Evolutionary conservation across 92 coral and sea anemone genomes (phyloP).

Genomic region (Epizoanthus fatuus): DNA sequence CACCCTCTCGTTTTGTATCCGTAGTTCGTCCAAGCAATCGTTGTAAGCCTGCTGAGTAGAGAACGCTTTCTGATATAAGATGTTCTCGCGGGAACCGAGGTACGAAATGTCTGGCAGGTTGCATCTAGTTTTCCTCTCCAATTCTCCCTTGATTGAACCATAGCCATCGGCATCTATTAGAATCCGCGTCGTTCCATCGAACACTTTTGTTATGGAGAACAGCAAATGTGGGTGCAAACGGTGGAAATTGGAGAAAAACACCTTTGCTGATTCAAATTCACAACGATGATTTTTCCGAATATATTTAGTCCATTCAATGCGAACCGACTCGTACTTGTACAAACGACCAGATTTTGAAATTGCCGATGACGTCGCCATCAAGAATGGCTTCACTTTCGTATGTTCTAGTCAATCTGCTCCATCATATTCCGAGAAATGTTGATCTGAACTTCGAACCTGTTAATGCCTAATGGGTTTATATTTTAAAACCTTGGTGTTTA

Average conservation of each 20-base stretch:
- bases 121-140: constrained; percentile 44
- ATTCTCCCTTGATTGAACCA: constrained; percentile 55
- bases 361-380: not conserved
- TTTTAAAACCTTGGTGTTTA: no score
- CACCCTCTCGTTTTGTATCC: constrained; percentile 30
- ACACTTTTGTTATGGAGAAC: constrained; percentile 60
- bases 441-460: no score
- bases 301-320: constrained; percentile 41
- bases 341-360: not conserved
- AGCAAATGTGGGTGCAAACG: constrained; percentile 39
- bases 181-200: constrained; percentile 59
- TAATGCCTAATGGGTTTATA: no score
- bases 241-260: constrained; percentile 58
- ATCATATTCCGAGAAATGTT: no score
- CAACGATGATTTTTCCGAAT: constrained; percentile 21
- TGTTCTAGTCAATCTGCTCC: no score
- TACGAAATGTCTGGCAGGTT: constrained; percentile 45
- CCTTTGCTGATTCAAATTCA: constrained; percentile 11
- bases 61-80: constrained; percentile 10
- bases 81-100: constrained; percentile 4
- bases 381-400: no score
- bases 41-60: constrained; percentile 36
- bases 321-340: constrained; percentile 55
- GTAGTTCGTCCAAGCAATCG: constrained; percentile 7
- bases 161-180: constrained; percentile 54